Conservation (phyloP, 1,140 invertebrate genomes). For the Bombus breviceps region DNA sequence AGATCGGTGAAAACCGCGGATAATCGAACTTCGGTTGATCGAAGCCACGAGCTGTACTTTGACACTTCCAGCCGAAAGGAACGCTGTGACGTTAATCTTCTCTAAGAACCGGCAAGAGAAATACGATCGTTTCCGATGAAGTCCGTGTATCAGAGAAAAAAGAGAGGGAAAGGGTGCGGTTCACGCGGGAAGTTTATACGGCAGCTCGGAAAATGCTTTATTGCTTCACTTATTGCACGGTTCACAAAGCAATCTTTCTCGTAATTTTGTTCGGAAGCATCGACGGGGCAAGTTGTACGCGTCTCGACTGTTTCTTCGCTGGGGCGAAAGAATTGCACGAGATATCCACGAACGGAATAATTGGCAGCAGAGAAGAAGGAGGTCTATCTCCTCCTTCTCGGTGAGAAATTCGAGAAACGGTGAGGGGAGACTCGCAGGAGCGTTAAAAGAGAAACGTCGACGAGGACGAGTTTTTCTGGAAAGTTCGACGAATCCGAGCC, state of each 20-base stretch:
- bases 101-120: background rate
- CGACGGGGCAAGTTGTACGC: background rate
- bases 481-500: background rate
- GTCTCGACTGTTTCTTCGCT: background rate
- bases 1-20: background rate
- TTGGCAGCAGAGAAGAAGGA: background rate
- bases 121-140: background rate
- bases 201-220: background rate
- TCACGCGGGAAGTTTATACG: background rate
- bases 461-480: background rate
- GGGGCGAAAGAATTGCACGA: no score
- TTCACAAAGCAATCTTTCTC: background rate
- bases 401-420: background rate
- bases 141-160: background rate
- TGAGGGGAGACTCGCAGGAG: background rate
- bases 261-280: background rate
- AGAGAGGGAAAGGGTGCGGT: background rate
- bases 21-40: background rate
- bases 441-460: background rate
- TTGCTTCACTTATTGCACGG: constrained; percentile 7
- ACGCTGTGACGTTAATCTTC: no score
- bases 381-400: no score
- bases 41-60: background rate
- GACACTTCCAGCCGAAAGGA: no score
- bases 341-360: background rate